Base-by-base conservation (phyloP, 2,888 invertebrate genomes). In the Monochamus alternatus region DNA sequence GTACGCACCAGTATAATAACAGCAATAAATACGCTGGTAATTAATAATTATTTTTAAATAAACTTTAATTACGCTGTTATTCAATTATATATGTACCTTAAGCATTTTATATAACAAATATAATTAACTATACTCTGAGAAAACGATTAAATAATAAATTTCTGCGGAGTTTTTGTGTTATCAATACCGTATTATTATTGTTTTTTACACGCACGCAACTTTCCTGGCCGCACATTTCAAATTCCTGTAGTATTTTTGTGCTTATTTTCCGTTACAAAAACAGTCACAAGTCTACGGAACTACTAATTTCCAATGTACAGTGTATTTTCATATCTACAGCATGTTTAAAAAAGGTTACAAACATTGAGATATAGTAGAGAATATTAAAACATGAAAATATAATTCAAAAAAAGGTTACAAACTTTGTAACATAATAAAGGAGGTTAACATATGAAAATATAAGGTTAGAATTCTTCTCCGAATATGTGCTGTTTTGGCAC, bases 1-100 rank as follows among this genome's bases (percentile, higher is more conserved):
- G 30, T 38, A 59, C 22, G 59, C 38, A 58, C 22, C 68, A 38
- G 10, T 44, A 14, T 43, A 10, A 32, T 66, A 55, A 59, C 5
- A 38, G 14, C 14, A 22, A 43, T 59, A 43, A 22, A 55, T n/a
- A 55, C n/a, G 7, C 14, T 30, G 22, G 7, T 38, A 63, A 58
- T 67, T 67, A 67, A 58, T 58, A 52, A 58, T 52, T 55, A 68
- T 59, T 68, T 68, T 68, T 68, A 59, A 68, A 43, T 59, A 32
- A 22, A 58, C 43, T 44, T 68, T 68, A 68, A 69, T 69, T 69
- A 60, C 31, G 4, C 31, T 30, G 44, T 60, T 69, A 69, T 69
- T 59, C 67, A 69, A 69, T 69, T 59, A 65, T 47, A n/a, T 55
- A 52, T n/a, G 58, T 51, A 22, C 69, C n/a, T 31, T 47, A 43